Conservation (phyloP, 2,113 vertebrate species). For the Tetrax tetrax region DNA sequence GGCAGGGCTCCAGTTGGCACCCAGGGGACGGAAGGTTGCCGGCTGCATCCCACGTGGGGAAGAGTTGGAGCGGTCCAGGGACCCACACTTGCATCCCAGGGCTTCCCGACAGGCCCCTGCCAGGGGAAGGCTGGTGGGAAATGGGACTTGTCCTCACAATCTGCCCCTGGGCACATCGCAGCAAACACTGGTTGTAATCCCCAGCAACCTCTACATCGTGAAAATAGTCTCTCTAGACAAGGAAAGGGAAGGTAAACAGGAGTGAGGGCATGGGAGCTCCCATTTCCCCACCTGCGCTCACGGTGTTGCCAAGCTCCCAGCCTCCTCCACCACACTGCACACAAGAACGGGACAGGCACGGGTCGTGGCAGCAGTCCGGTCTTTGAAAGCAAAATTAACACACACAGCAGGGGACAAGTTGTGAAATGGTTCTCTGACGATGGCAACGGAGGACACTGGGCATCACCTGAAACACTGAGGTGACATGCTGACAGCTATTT, state of each 20-base stretch:
- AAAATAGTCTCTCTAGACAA: background rate
- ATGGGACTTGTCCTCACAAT: fast-evolving
- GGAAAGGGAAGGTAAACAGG: background rate
- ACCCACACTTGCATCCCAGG: background rate
- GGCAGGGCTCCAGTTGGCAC: slow-evolving; percentile 23
- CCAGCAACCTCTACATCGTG: fast-evolving
- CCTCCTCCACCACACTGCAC: fast-evolving
- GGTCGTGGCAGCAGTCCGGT: background rate
- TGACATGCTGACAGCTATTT: background rate
- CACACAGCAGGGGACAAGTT: fast-evolving
- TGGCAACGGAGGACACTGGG: background rate
- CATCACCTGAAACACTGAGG: background rate
- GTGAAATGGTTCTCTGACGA: fast-evolving
- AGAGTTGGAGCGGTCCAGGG: background rate
- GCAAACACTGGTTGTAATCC: fast-evolving
- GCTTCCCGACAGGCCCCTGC: background rate
- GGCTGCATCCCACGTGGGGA: background rate
- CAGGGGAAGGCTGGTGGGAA: background rate
- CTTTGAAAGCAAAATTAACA: background rate
- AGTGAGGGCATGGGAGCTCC: background rate
- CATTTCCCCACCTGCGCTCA: background rate
- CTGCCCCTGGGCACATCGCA: fast-evolving
- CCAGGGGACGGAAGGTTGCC: background rate
- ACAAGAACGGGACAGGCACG: background rate
- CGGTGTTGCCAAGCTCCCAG: background rate